These are phyloP conservation scores for Cremastinae sp. DNA, from an alignment of 2,888 invertebrate species.

Conservation along the genomic window DNA sequence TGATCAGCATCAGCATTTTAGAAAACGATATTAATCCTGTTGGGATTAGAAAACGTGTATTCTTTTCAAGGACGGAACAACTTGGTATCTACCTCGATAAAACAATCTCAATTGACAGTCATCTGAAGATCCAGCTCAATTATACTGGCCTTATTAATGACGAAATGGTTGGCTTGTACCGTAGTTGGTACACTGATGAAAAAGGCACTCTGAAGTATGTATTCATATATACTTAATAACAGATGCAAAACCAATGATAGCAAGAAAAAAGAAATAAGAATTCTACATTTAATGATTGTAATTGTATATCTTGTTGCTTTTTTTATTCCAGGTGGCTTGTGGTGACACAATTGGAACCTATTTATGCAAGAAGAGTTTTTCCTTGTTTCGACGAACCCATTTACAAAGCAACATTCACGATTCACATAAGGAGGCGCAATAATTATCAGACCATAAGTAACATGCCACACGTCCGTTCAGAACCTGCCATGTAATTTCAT, in stretches of 20 bases:
- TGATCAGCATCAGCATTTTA: constrained; percentile 64
- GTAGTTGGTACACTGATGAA: constrained; percentile 81
- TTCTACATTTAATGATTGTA: too few relatives aligned
- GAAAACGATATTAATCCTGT: constrained; percentile 33
- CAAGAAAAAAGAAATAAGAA: constrained; percentile 12
- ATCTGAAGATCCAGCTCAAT: constrained; percentile 82
- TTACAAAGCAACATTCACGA: constrained; percentile 80
- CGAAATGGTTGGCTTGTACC: constrained; percentile 85
- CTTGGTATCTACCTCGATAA: constrained; percentile 80
- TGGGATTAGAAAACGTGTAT: not conserved
- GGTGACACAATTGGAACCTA: constrained; percentile 98
- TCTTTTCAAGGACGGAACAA: constrained; percentile 80
- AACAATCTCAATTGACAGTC: constrained; percentile 73
- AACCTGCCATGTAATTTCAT: constrained; percentile 63
- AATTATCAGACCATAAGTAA: constrained; percentile 68
- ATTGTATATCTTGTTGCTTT: too few relatives aligned
- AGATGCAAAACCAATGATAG: not conserved
- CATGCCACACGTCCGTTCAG: constrained; percentile 63
- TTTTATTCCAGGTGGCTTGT: constrained; percentile 79
- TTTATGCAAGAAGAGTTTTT: constrained; percentile 94
- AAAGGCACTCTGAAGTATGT: constrained; percentile 80
- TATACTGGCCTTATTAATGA: constrained; percentile 83
- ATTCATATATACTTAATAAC: constrained; percentile 59
- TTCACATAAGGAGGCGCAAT: constrained; percentile 67
- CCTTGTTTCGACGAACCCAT: constrained; percentile 98